Evolutionary conservation across 2,888 invertebrate genomes (phyloP), one percentile per base, ranked within the genome.

Genomic region (Nudaria mundana): DNA sequence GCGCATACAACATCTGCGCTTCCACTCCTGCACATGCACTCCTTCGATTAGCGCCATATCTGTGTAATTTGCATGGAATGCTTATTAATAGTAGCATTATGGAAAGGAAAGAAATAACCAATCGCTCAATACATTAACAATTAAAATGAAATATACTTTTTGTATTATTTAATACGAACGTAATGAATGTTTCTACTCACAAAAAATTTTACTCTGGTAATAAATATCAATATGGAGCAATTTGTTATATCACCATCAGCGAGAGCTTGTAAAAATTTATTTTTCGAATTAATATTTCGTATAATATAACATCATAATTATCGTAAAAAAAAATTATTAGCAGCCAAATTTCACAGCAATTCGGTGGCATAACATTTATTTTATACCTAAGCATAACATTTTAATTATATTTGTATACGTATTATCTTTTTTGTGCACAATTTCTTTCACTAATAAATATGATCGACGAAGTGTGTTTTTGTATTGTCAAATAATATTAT

Each of bases 1-100:
- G 42, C 46, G 49, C 47, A 45, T 41, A 41, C 50, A 57, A 61
- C 62, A 59, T 63, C 50, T 56, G 65, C 71, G 64, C 67, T 60
- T 69, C 63, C 68, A 65, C 50, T 50, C 56, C 36, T 55, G 63
- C 68, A 65, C 49, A 34, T 43, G 25, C 42, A 48, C 57, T 47
- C 33, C 44, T 35, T 34, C 37, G 28, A 40, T 29, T 47, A 48
- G 38, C 41, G 41, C 16, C 38, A 40, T 37, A 40, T 40, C 33
- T 18, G 15, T 11, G 25, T 24, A 44, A 31, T 37, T 5, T 37
- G 22, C 30, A 30, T 29, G 15, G 28, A 37, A 24, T 26, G 31
- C 44, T 53, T 42, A 23, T 12, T 20, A 15, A 28, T 29, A 15
- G 40, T 43, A 36, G 40, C 42, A 35, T 36, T 36, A 15, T 24